Conservation (phyloP, 2,888 invertebrate genomes). For the Brenthis hecate region DNA sequence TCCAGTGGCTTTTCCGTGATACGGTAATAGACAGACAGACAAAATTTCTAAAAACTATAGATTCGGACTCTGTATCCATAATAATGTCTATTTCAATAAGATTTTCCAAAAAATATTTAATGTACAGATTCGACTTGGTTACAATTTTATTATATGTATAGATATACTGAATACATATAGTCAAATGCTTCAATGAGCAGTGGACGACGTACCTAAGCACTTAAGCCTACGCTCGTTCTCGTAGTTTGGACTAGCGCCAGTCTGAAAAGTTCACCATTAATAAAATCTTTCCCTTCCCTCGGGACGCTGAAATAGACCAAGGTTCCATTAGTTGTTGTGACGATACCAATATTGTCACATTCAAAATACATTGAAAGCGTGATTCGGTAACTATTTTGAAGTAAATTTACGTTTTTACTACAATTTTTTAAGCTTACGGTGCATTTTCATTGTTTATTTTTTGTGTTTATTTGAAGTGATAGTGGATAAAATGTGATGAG, state of each 20-base stretch:
- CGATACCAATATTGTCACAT: conserved; percentile 29
- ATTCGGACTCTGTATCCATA: no score
- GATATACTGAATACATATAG: background rate
- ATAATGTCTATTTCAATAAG: no score
- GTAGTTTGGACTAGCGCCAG: conserved; percentile 49
- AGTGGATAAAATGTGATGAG: conserved; percentile 47
- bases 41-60: no score
- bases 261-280: conserved; percentile 46
- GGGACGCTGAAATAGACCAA: conserved; percentile 56
- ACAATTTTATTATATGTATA: no score
- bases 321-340: conserved; percentile 45
- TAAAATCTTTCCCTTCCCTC: conserved; percentile 41
- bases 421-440: background rate
- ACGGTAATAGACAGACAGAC: no score
- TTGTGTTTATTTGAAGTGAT: conserved; percentile 23
- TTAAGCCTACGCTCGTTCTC: conserved; percentile 28
- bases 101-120: no score
- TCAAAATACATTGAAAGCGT: no score
- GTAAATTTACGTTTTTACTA: background rate
- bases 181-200: conserved; percentile 11
- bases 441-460: background rate
- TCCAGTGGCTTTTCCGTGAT: no score
- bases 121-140: no score
- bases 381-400: background rate
- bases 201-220: conserved; percentile 26